Percentiles rank a stretch among this genome's conserved stretches.
phyloP scores from a whole-genome alignment of 2,797 vertebrate genomes.

The Ptychobarbus kaznakovi region DNA sequence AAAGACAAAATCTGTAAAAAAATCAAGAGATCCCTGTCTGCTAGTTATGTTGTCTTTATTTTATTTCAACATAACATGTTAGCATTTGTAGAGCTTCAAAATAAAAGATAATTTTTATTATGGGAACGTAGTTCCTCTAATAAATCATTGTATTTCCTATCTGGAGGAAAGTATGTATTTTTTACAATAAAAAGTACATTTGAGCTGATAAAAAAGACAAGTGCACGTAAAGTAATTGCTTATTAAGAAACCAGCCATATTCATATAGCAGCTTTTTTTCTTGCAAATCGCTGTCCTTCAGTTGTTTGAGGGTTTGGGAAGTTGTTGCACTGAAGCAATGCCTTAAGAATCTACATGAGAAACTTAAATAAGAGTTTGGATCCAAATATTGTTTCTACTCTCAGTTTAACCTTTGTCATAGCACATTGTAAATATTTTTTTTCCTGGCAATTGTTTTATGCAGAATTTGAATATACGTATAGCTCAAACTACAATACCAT shows the following conservation, averaged over 20 bases:
- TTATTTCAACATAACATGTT: background rate
- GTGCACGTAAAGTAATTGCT: conserved; percentile 31
- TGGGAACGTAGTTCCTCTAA: background rate
- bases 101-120: background rate
- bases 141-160: background rate
- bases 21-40: background rate
- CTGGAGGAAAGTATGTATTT: background rate
- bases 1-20: background rate
- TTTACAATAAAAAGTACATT: conserved; percentile 23
- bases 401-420: background rate
- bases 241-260: conserved; percentile 39
- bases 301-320: conserved; percentile 62
- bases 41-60: background rate
- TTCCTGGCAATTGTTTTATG: background rate
- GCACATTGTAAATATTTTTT: background rate
- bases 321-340: conserved; percentile 80
- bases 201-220: conserved; percentile 26
- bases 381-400: conserved; percentile 59
- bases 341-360: conserved; percentile 88
- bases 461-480: background rate
- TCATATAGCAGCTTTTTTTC: conserved; percentile 55
- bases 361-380: conserved; percentile 69
- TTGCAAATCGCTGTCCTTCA: conserved; percentile 45
- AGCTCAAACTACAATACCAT: background rate
- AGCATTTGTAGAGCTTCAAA: conserved; percentile 11